Percentiles rank a stretch among this genome's conserved stretches.
phyloP scores from a whole-genome alignment of 1,140 invertebrate genomes.

The Solenopsis fugax region DNA sequence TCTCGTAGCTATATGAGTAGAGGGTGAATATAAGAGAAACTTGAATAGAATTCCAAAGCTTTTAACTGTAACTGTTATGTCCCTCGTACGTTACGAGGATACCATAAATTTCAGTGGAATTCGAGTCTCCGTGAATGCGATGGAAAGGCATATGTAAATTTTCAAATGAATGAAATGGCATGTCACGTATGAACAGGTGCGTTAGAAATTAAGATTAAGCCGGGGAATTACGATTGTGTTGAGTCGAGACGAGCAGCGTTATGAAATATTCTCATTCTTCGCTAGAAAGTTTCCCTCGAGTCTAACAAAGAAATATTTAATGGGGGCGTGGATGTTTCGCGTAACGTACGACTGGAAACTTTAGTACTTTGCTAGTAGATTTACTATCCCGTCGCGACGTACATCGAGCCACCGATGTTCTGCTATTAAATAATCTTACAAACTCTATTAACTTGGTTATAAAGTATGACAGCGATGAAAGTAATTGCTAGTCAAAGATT shows the following conservation, averaged over 20 bases:
- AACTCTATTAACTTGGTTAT: conserved; percentile 38
- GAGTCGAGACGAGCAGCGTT: conserved; percentile 40
- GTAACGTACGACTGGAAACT: conserved; percentile 63
- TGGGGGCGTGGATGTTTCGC: conserved; percentile 37
- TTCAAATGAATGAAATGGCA: conserved; percentile 51
- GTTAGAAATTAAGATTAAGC: conserved; percentile 64
- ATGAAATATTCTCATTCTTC: conserved; percentile 68
- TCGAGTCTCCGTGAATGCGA: conserved; percentile 1
- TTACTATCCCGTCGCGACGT: conserved; percentile 44
- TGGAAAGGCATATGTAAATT: conserved; percentile 22
- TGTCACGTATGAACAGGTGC: conserved; percentile 37
- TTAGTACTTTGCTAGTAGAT: conserved; percentile 38
- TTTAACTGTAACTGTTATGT: conserved; percentile 52
- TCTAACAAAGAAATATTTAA: conserved; percentile 73
- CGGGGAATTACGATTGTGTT: conserved; percentile 58
- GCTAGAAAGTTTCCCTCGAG: conserved; percentile 56
- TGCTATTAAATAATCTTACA: conserved; percentile 45
- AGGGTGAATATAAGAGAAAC: neutral
- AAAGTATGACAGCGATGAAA: neutral
- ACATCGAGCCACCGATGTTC: conserved; percentile 25
- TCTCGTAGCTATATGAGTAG: neutral
- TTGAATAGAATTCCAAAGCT: conserved; percentile 58
- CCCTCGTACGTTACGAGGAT: conserved; percentile 9
- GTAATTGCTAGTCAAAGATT: conserved; percentile 20
- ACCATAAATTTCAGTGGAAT: conserved; percentile 33